A percentile compares a stretch with the other conserved stretches of the same genome.
Conservation (phyloP, 2,797 vertebrate species). For the Oreochromis mossambicus region DNA sequence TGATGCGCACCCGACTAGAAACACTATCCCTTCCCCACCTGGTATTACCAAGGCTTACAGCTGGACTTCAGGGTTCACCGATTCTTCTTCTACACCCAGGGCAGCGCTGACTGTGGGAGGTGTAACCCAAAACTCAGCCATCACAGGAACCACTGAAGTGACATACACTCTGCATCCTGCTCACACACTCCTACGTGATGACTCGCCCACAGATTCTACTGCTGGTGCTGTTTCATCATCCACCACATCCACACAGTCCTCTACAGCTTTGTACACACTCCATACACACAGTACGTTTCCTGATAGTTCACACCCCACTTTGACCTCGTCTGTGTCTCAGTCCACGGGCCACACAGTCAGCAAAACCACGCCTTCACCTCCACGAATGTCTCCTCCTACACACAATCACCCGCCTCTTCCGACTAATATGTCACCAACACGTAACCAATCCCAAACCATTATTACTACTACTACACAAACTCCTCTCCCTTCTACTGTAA, state of each 20-base stretch:
- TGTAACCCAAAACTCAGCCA: neutral
- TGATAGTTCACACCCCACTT: neutral
- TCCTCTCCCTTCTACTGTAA: neutral
- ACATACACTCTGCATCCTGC: neutral
- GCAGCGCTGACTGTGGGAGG: neutral
- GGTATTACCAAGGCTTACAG: neutral
- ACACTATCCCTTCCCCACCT: neutral
- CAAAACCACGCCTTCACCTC: neutral
- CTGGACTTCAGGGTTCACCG: neutral
- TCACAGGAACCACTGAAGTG: neutral
- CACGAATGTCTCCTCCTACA: neutral
- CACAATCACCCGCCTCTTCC: neutral
- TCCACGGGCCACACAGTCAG: neutral
- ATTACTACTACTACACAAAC: neutral
- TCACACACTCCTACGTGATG: neutral
- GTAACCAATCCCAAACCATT: neutral
- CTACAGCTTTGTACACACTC: neutral
- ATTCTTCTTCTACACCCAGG: neutral
- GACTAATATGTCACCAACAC: neutral
- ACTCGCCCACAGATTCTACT: neutral
- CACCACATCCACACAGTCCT: neutral
- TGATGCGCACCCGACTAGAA: neutral
- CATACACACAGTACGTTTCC: neutral
- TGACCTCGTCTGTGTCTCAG: neutral
- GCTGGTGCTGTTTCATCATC: neutral